A percentile compares a stretch with the other conserved stretches of the same genome.
phyloP scores from a whole-genome alignment of 2,797 vertebrate genomes.

The Galaxias olidus region DNA sequence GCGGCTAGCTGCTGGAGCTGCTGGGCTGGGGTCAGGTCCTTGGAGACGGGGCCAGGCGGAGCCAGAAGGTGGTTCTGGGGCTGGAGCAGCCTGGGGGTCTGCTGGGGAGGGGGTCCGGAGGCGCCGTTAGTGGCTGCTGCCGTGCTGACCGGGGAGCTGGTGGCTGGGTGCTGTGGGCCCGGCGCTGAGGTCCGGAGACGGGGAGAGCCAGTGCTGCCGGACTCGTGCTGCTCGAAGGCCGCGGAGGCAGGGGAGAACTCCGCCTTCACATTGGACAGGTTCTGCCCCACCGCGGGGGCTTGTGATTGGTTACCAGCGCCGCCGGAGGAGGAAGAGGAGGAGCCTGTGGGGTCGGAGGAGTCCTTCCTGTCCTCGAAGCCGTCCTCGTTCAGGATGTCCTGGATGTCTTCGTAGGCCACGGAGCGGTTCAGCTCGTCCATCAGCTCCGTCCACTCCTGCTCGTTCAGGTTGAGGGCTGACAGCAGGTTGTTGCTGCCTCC shows the following conservation, averaged over 20 bases:
- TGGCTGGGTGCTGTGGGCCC: constrained; percentile 80
- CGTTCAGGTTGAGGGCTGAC: constrained; percentile 94
- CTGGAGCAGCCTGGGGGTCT: constrained; percentile 72
- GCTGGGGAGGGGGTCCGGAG: constrained; percentile 71
- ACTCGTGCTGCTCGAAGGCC: constrained; percentile 85
- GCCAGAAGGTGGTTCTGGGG: constrained; percentile 70
- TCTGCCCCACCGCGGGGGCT: constrained; percentile 44
- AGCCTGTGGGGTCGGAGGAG: constrained; percentile 61
- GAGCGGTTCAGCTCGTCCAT: constrained; percentile 97
- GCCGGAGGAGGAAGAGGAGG: no score
- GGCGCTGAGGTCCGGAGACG: constrained; percentile 83
- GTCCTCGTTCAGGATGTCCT: constrained; percentile 90
- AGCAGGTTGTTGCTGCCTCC: constrained; percentile 88
- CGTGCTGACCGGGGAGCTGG: constrained; percentile 78
- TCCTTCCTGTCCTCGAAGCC: constrained; percentile 96
- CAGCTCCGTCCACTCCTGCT: constrained; percentile 97
- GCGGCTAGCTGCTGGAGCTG: constrained; percentile 96
- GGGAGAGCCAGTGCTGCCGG: constrained; percentile 77
- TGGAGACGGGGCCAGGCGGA: constrained; percentile 77
- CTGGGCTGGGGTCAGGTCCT: constrained; percentile 93
- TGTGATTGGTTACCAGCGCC: no score
- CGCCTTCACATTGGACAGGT: constrained; percentile 84
- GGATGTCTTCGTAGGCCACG: constrained; percentile 93
- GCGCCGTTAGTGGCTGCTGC: constrained; percentile 66
- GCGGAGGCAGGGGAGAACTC: constrained; percentile 89